Percentiles rank a stretch among this genome's conserved stretches.
Evolutionary conservation across 2,888 invertebrate species (phyloP).

Genomic region (Terebella lapidaria): DNA sequence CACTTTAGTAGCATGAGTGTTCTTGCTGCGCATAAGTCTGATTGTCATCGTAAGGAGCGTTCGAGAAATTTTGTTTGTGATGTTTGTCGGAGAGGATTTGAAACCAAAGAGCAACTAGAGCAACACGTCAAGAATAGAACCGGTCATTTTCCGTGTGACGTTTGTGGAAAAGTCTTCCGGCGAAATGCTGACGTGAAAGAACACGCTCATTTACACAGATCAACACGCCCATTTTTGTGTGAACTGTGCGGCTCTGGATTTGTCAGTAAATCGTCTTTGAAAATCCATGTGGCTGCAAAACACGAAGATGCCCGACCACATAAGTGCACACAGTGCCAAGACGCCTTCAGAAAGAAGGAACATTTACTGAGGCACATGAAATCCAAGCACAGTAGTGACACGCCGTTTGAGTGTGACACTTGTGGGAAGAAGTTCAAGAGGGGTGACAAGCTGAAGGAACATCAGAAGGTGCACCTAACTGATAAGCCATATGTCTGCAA

Average conservation of each 20-base stretch:
- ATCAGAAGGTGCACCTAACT: slow-evolving; percentile 14
- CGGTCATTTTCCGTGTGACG: neutral
- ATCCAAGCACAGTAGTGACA: slow-evolving; percentile 14
- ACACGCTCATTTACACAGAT: slow-evolving; percentile 2
- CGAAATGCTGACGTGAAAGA: neutral
- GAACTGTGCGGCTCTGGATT: slow-evolving; percentile 21
- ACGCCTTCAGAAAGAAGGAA: slow-evolving; percentile 20
- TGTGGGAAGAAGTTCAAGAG: slow-evolving; percentile 25
- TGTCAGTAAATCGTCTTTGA: slow-evolving; percentile 8
- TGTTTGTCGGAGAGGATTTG: slow-evolving; percentile 8
- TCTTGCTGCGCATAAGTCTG: slow-evolving; percentile 11
- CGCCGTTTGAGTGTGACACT: slow-evolving; percentile 18
- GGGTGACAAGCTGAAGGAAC: slow-evolving; percentile 23
- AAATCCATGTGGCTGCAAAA: slow-evolving; percentile 8
- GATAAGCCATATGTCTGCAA: slow-evolving; percentile 19
- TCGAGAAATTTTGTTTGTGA: neutral
- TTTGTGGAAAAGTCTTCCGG: slow-evolving; percentile 7
- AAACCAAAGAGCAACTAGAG: neutral
- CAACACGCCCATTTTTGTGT: slow-evolving; percentile 11
- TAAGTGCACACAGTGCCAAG: slow-evolving; percentile 15
- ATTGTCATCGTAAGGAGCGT: slow-evolving; percentile 3
- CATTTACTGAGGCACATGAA: slow-evolving; percentile 21
- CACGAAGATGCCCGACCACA: slow-evolving; percentile 3
- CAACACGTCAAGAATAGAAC: neutral
- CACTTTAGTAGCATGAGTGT: slow-evolving; percentile 12